Percentiles rank a stretch among this genome's conserved stretches.
These are phyloP conservation scores for Vireo altiloquus DNA, from an alignment of 2,113 vertebrate species.

Conservation along the genomic window DNA sequence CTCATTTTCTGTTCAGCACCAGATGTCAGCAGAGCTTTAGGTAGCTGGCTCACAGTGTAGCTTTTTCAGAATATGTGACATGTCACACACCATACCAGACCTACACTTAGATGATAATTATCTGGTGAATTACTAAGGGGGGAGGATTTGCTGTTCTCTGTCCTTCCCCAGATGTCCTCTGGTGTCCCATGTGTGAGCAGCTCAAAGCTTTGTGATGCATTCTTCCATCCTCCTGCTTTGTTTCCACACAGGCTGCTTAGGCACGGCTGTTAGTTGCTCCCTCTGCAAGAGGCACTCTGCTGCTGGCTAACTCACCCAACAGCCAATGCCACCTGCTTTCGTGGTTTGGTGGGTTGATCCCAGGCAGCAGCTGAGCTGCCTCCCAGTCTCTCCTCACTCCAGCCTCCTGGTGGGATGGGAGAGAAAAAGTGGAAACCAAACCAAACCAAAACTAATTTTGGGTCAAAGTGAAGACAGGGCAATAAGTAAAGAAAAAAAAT, in stretches of 20 bases:
- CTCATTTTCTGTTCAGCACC: neutral
- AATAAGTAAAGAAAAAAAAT: neutral
- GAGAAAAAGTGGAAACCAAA: neutral
- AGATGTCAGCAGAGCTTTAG: conserved; percentile 17
- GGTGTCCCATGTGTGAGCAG: neutral
- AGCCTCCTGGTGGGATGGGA: neutral
- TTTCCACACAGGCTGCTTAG: neutral
- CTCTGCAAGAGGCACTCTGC: neutral
- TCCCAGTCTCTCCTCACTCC: neutral
- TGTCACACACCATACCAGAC: rapidly evolving
- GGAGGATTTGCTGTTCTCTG: neutral
- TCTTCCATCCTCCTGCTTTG: neutral
- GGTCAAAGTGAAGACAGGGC: neutral
- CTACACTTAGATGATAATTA: neutral
- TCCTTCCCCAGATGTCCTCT: neutral
- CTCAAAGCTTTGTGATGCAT: neutral
- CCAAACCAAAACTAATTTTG: neutral
- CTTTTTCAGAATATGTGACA: neutral
- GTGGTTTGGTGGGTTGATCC: neutral
- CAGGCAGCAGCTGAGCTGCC: neutral
- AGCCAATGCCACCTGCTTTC: neutral
- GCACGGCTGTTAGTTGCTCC: neutral
- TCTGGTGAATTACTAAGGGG: neutral
- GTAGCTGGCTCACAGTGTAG: neutral
- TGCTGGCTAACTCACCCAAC: neutral